Percentiles rank a stretch among this genome's conserved stretches.
Evolutionary conservation across 2,797 vertebrate species (phyloP).

Genomic region (Botia kubotai): DNA sequence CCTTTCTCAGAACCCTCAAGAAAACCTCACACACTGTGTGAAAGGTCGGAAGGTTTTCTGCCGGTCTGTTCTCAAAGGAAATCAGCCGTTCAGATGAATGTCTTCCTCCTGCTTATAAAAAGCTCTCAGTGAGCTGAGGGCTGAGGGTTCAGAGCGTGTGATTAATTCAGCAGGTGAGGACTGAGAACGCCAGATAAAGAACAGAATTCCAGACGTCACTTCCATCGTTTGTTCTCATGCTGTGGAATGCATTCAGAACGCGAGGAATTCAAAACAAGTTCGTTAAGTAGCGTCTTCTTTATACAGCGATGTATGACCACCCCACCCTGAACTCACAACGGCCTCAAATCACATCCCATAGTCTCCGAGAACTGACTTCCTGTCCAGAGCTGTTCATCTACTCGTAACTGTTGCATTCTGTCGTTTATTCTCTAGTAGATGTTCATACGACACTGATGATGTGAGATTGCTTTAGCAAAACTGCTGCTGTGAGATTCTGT

Average conservation of each 20-base stretch:
- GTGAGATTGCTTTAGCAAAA: not conserved
- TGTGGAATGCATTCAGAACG: constrained; percentile 57
- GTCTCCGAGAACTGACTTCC: constrained; percentile 52
- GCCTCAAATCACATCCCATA: constrained; percentile 26
- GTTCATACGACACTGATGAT: no score
- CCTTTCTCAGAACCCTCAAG: constrained; percentile 6
- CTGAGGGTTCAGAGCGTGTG: constrained; percentile 45
- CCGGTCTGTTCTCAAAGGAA: constrained; percentile 26
- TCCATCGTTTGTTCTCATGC: constrained; percentile 63
- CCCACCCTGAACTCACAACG: constrained; percentile 61
- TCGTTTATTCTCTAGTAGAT: not conserved
- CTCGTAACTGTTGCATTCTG: not conserved
- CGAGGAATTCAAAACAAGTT: constrained; percentile 64
- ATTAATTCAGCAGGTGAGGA: constrained; percentile 63
- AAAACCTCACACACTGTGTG: not conserved
- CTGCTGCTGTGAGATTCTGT: not conserved
- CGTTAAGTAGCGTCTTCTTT: constrained; percentile 55
- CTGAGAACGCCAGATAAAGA: constrained; percentile 64
- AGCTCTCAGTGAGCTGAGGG: not conserved
- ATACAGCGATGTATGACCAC: constrained; percentile 52
- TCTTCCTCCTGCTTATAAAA: constrained; percentile 48
- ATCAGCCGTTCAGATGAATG: constrained; percentile 35
- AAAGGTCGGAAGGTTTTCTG: constrained; percentile 14
- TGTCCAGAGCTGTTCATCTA: not conserved
- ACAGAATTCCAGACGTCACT: constrained; percentile 60